phyloP scores from a whole-genome alignment of 2,888 invertebrate species.

The Thalpophila matura region DNA sequence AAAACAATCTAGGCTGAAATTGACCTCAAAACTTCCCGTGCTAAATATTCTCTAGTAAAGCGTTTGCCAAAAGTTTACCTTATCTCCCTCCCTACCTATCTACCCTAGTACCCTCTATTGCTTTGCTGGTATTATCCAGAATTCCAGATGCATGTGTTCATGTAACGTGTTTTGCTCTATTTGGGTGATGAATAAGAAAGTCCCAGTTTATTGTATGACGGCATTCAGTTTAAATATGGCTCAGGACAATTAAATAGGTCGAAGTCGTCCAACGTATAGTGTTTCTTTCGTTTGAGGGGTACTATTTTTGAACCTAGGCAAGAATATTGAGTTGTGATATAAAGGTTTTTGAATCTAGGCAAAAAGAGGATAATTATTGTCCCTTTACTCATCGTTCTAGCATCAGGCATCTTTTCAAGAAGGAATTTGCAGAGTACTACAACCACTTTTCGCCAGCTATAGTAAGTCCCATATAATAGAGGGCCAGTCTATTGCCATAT shows the following conservation, averaged over 20 bases:
- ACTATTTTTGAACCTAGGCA: conserved; percentile 3
- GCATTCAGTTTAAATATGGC: conserved; percentile 47
- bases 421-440: too few species aligned
- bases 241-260: conserved; percentile 39
- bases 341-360: too few species aligned
- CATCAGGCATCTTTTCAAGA: too few species aligned
- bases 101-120: neutral
- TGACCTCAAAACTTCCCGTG: conserved; percentile 17
- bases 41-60: conserved; percentile 5
- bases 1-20: conserved; percentile 12
- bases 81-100: conserved; percentile 16
- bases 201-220: conserved; percentile 25
- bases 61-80: conserved; percentile 24
- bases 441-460: too few species aligned
- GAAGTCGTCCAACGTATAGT: conserved; percentile 17
- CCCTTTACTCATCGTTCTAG: too few species aligned
- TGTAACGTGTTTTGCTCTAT: conserved; percentile 17
- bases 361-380: too few species aligned
- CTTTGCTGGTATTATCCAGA: neutral
- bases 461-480: too few species aligned
- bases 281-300: conserved; percentile 12
- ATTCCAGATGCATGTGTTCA: conserved; percentile 6
- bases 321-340: neutral
- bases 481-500: too few species aligned
- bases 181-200: conserved; percentile 13